Evolutionary conservation across 2,113 vertebrate genomes (phyloP), one percentile per base, ranked within the genome.

Genomic region (Brachionichthys hirsutus): DNA sequence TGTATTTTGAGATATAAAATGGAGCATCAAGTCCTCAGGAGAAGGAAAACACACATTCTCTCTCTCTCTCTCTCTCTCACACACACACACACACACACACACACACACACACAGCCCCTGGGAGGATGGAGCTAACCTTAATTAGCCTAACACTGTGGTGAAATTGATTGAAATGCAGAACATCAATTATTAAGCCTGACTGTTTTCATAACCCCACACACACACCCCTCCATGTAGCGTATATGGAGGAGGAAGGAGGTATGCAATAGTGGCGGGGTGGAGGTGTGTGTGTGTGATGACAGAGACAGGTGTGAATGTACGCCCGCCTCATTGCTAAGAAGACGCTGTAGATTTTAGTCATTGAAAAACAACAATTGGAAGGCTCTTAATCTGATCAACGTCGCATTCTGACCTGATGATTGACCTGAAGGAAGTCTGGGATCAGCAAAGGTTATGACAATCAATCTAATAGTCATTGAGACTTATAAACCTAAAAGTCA

Each of bases 61-160:
- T 19, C 65, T 41, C 60, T 17, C 92, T 89, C 89, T 88, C 89
- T 92, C 94, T 92, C 93, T 9, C 36, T 15, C 48, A 22, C 55
- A 42, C 51, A 40, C 24, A 49, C 50, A 35, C 67, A 46, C 63
- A 62, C 73, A 58, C 76, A 70, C 63, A 67, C 55, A 55, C 72
- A 68, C 64, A 71, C 92, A 92, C 91, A 89, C 89, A 93, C 94
- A 94, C 93, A 93, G 93, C 94, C 94, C 92, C 86, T 75, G 93
- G 94, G 95, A 97, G 92, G 89, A 87, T 87, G 89, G 87, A 77
- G 91, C 92, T 94, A 93, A 94, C 94, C 94, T 95, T 98, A 96
- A 98, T 98, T 97, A 98, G 95, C 93, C 94, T 90, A 91, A 92
- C 92, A 92, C 90, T 88, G 77, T 90, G 86, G 91, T 88, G 90